Evolutionary conservation across 2,888 invertebrate genomes (phyloP).

Genomic region (Leptopterna dolabrata): DNA sequence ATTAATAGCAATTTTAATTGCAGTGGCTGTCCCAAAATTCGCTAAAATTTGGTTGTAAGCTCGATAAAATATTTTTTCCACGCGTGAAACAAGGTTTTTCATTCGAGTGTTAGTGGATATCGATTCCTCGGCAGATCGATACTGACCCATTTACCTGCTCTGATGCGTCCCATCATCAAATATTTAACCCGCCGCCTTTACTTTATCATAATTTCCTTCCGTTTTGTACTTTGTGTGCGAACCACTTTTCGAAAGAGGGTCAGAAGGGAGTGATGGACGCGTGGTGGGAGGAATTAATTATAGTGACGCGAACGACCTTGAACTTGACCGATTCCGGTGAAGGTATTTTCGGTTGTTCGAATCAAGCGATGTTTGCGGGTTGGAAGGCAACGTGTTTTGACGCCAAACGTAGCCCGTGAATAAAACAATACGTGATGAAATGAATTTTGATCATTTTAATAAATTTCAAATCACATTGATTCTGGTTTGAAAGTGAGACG

Average conservation of each 20-base stretch:
- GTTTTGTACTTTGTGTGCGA: neutral
- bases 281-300: neutral
- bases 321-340: neutral
- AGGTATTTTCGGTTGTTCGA: neutral
- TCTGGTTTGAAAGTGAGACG: too few species aligned
- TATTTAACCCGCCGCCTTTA: neutral
- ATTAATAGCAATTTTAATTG: too few species aligned
- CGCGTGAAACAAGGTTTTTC: neutral
- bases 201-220: neutral
- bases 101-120: neutral
- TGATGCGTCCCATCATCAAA: constrained; percentile 37
- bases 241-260: neutral
- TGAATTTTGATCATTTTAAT: too few species aligned
- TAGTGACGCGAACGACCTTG: neutral
- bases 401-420: too few species aligned
- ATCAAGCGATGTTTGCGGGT: too few species aligned
- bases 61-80: too few species aligned
- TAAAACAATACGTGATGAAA: too few species aligned
- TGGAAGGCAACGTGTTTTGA: too few species aligned
- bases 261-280: neutral
- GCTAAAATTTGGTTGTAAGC: too few species aligned
- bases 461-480: too few species aligned
- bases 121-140: constrained; percentile 36
- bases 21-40: neutral
- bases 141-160: constrained; percentile 42